These are phyloP conservation scores for Drosophila sturtevanti DNA, from an alignment of 1,140 invertebrate species.

Conservation along the genomic window DNA sequence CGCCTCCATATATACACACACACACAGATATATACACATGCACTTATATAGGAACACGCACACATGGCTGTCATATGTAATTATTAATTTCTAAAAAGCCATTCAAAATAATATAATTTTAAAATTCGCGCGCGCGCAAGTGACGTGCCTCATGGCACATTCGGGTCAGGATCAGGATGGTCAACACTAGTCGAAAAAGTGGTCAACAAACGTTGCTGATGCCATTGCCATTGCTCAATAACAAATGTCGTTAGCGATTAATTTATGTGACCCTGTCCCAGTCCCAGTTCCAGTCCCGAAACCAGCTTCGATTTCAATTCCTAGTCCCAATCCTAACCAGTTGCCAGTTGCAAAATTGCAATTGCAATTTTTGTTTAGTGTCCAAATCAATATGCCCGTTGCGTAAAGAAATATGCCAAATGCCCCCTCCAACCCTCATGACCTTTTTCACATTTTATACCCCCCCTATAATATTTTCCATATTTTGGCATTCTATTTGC, in stretches of 20 bases:
- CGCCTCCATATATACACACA: neutral
- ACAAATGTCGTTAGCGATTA: conserved; percentile 71
- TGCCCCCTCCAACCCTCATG: neutral
- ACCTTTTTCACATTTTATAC: conserved; percentile 12
- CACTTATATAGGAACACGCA: neutral
- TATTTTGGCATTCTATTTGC: conserved; percentile 26
- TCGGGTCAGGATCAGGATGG: neutral
- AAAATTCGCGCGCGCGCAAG: conserved; percentile 48
- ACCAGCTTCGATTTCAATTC: too few relatives aligned
- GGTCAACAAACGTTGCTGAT: conserved; percentile 41
- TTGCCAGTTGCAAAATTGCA: neutral
- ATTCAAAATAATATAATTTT: conserved; percentile 79
- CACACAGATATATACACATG: neutral
- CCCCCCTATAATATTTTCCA: neutral
- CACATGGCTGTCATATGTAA: conserved; percentile 62
- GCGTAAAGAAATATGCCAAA: conserved; percentile 45
- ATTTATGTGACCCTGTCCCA: conserved; percentile 48
- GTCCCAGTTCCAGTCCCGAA: neutral
- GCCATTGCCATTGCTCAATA: conserved; percentile 45
- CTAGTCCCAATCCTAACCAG: too few relatives aligned
- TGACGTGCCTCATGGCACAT: conserved; percentile 45
- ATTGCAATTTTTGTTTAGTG: neutral
- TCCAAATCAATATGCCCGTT: conserved; percentile 52
- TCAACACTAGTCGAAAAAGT: neutral
- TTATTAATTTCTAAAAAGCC: conserved; percentile 79